These are phyloP conservation scores for Syrista parreyssii DNA, from an alignment of 2,888 invertebrate species.

Conservation along the genomic window DNA sequence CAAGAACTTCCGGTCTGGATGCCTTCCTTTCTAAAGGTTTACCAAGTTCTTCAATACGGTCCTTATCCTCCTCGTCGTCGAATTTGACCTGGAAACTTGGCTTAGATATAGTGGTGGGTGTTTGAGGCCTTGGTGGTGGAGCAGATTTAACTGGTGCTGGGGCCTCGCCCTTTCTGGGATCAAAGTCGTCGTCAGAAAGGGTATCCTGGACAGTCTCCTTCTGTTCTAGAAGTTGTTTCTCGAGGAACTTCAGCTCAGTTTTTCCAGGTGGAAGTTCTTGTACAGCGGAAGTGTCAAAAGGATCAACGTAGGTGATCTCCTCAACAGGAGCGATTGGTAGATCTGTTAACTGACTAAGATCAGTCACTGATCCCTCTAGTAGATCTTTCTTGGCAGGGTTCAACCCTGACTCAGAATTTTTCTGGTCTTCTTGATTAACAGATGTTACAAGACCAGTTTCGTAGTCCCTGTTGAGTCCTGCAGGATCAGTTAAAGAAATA, in stretches of 20 bases:
- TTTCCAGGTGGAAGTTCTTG: constrained; percentile 80
- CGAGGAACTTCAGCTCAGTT: constrained; percentile 82
- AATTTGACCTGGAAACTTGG: constrained; percentile 36
- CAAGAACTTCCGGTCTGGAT: constrained; percentile 74
- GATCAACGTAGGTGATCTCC: constrained; percentile 77
- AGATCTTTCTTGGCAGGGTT: constrained; percentile 73
- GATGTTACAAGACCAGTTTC: constrained; percentile 54
- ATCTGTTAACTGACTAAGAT: constrained; percentile 77
- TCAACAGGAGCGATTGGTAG: constrained; percentile 76
- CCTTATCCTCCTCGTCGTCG: constrained; percentile 20
- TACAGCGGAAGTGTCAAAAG: constrained; percentile 87
- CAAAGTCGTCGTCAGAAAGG: constrained; percentile 83
- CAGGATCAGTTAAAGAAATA: constrained; percentile 75
- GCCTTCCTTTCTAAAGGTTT: constrained; percentile 62
- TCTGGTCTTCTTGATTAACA: constrained; percentile 26
- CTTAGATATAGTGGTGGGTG: constrained; percentile 15
- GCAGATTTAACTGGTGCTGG: constrained; percentile 28
- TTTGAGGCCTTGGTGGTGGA: constrained; percentile 35
- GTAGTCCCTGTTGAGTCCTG: constrained; percentile 66
- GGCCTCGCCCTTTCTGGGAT: constrained; percentile 78
- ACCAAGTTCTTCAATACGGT: constrained; percentile 10
- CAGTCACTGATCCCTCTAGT: constrained; percentile 81
- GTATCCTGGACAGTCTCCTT: constrained; percentile 66
- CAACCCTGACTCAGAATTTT: constrained; percentile 23
- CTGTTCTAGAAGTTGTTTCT: constrained; percentile 78